Evolutionary conservation across 2,797 vertebrate species (phyloP).

Genomic region (Stomatorhinus walkeri): DNA sequence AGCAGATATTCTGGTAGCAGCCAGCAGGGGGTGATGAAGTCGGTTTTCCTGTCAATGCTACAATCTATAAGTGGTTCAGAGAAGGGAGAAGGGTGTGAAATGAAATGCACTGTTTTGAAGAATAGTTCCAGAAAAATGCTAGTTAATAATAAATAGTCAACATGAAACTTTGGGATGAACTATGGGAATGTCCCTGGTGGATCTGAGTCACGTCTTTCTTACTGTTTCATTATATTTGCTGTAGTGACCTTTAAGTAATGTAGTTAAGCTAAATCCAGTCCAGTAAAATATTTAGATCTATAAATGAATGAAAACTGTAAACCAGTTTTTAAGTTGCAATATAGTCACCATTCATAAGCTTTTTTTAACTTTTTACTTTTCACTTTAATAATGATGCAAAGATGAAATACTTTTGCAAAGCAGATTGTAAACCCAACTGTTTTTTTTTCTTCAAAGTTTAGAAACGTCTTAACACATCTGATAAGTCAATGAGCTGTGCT

Average conservation of each 20-base stretch:
- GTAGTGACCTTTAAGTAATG: background rate
- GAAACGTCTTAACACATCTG: background rate
- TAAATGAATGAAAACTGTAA: background rate
- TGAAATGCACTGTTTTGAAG: background rate
- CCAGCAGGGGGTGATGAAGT: background rate
- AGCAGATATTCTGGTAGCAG: background rate
- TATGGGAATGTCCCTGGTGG: background rate
- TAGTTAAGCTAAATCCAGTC: background rate
- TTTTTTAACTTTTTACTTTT: background rate
- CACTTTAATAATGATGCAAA: slow-evolving; percentile 1
- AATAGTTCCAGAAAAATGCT: background rate
- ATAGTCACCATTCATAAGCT: background rate
- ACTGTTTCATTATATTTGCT: background rate
- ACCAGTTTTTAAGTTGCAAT: background rate
- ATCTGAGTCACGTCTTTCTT: background rate
- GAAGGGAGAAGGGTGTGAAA: background rate
- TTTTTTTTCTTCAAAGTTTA: background rate
- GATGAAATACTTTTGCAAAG: background rate
- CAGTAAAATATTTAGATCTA: slow-evolving; percentile 1
- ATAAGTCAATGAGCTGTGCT: slow-evolving; percentile 9
- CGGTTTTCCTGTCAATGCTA: background rate
- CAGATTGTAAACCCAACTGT: background rate
- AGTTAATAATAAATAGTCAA: background rate
- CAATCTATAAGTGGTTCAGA: background rate
- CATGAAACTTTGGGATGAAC: background rate